Evolutionary conservation across 64 coral and sea anemone species (phyloP).

Genomic region (Anthopleura sola): DNA sequence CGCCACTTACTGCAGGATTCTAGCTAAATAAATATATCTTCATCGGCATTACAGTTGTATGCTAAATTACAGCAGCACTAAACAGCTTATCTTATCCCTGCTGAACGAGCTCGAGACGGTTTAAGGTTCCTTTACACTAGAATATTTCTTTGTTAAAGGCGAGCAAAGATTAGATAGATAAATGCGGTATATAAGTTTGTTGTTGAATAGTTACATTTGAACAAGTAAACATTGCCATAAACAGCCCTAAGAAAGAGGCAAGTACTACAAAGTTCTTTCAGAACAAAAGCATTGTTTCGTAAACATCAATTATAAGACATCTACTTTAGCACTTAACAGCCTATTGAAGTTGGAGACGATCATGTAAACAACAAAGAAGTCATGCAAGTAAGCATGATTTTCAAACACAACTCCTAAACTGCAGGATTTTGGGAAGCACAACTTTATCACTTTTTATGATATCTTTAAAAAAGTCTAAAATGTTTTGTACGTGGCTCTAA

Average conservation of each 20-base stretch:
- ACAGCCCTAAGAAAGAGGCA: neutral
- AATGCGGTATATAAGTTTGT: neutral
- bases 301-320: neutral
- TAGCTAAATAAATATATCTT: no score
- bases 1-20: no score
- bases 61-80: no score
- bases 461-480: no score
- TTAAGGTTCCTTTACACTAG: no score
- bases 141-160: neutral
- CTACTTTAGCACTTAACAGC: conserved; percentile 2
- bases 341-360: neutral
- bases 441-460: neutral
- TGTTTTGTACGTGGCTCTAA: no score
- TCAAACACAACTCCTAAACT: neutral
- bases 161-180: neutral
- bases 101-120: no score
- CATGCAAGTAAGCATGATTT: neutral
- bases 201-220: neutral
- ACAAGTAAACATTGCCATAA: neutral
- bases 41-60: no score
- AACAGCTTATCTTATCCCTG: no score
- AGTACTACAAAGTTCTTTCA: neutral
- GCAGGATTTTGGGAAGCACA: neutral
- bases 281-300: neutral
- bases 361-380: neutral